Evolutionary conservation across 2,797 vertebrate species (phyloP), one percentile per base, ranked within the genome.

Genomic region (Dendrocincla fuliginosa): DNA sequence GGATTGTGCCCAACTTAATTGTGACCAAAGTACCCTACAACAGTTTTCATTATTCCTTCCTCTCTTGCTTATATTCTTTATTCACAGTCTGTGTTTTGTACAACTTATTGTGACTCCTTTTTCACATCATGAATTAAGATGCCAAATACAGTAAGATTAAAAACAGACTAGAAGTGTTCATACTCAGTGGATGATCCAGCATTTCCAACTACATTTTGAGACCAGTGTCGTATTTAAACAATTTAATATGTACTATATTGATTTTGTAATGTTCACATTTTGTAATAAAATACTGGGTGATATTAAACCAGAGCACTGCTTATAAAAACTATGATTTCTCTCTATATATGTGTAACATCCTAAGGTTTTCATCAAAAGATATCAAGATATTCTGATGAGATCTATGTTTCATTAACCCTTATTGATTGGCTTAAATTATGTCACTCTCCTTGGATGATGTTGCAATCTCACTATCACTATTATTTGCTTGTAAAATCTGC

Each of bases 321-420:
- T 49, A 71, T 88, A 46, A 89, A 88, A 89, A 42, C 35, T 49
- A 32, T 59, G 3, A 70, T 93, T 92, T 78, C 15, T 93, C 12
- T 11, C 35, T 77, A 32, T 47, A 30, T 77, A 68, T 68, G 30
- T 80, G 30, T 52, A 88, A 83, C 24, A 61, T 84, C 17, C 79
- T 86, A 74, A 85, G 77, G 33, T 80, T 93, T 89, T 87, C 37
- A 75, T 88, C 69, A 90, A 84, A 79, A 95, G 15, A 55, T 61
- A 89, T 23, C 28, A 70, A 64, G 53, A 71, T 77, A 73, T 69
- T 93, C 60, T 83, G 47, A 63, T 82, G 69, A 89, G 63, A 91
- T 87, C 44, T 64, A 87, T 13, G 37, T 89, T 89, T 94, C 81
- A 89, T 94, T 93, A 94, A 89, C 77, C 79, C 17, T 73, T 89